A percentile compares a stretch with the other conserved stretches of the same genome.
Conservation (phyloP, 1,140 invertebrate genomes). For the Ephestia elutella region DNA sequence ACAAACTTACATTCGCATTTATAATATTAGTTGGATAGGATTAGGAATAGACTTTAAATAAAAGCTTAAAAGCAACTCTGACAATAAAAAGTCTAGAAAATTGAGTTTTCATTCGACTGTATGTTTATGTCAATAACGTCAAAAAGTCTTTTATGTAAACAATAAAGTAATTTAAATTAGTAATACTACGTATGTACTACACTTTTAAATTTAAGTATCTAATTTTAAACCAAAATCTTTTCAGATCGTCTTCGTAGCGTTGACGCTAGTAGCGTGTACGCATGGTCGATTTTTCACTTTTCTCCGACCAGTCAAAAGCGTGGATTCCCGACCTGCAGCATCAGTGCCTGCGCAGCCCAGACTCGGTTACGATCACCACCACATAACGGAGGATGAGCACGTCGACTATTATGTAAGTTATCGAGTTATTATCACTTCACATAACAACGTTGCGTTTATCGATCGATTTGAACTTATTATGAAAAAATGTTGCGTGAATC, state of each 20-base stretch:
- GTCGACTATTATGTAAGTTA: conserved; percentile 64
- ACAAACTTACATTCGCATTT: too few species aligned
- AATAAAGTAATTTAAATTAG: too few species aligned
- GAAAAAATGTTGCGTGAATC: too few species aligned
- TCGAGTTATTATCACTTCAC: background rate
- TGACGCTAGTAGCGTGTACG: conserved; percentile 35
- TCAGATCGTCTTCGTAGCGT: conserved; percentile 35
- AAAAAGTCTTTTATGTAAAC: too few species aligned
- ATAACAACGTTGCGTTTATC: background rate
- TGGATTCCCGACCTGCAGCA: conserved; percentile 31
- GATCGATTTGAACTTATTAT: too few species aligned
- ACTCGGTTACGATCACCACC: conserved; percentile 40
- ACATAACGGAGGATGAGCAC: conserved; percentile 57
- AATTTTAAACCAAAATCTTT: conserved; percentile 14
- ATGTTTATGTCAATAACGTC: too few species aligned
- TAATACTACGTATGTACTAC: too few species aligned
- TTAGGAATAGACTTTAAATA: too few species aligned
- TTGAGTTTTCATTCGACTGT: too few species aligned
- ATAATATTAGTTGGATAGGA: too few species aligned
- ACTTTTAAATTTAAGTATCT: background rate
- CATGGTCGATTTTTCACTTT: conserved; percentile 41
- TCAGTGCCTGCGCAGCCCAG: conserved; percentile 34
- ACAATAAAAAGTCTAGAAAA: too few species aligned
- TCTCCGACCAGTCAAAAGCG: conserved; percentile 23
- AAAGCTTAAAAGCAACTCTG: too few species aligned